These are phyloP conservation scores for Oxyruncus cristatus DNA, from an alignment of 2,113 vertebrate genomes.

Conservation along the genomic window DNA sequence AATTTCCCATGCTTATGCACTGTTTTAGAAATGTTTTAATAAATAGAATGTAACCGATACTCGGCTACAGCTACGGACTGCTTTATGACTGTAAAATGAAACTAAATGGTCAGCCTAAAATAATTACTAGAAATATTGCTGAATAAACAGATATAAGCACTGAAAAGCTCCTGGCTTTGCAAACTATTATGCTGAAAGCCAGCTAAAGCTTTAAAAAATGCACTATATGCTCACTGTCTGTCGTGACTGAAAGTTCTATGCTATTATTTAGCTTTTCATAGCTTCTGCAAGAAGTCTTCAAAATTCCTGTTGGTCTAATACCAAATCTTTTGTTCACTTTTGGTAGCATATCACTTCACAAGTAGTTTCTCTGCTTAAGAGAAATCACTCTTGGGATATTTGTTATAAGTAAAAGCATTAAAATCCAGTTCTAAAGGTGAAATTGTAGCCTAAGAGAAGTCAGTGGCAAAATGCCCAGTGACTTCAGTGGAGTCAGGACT, in stretches of 20 bases:
- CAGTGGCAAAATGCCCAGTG: background rate
- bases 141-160: constrained; percentile 37
- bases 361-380: background rate
- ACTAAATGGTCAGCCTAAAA: constrained; percentile 37
- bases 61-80: background rate
- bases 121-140: constrained; percentile 53
- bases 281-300: background rate
- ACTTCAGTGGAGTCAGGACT: background rate
- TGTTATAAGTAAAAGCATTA: background rate
- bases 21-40: background rate
- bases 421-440: background rate
- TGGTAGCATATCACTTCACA: background rate
- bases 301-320: background rate
- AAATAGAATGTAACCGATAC: background rate
- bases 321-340: background rate
- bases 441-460: background rate
- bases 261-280: background rate
- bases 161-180: constrained; percentile 40
- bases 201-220: constrained; percentile 9
- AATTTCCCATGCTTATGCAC: background rate
- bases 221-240: background rate
- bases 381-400: background rate
- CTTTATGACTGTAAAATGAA: constrained; percentile 47
- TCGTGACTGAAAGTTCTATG: background rate
- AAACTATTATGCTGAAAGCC: constrained; percentile 30